Percentiles rank a stretch among this genome's conserved stretches.
phyloP scores from a whole-genome alignment of 2,113 vertebrate species.

The Pontoporia blainvillei region DNA sequence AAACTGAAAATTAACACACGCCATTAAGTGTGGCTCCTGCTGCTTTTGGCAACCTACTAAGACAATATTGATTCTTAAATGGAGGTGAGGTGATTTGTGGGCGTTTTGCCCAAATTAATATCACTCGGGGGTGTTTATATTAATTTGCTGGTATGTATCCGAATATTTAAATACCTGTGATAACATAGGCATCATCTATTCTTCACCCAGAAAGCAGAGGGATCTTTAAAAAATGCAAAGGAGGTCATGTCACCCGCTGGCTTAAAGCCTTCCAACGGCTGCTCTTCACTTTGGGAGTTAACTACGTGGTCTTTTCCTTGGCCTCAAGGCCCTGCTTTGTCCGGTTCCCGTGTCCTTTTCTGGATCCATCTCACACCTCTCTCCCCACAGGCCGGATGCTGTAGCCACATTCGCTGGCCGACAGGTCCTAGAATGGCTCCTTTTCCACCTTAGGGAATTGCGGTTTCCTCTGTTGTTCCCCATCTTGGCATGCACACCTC shows the following conservation, averaged over 20 bases:
- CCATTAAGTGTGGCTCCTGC: not conserved
- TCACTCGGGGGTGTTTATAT: not conserved
- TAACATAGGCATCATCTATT: not conserved
- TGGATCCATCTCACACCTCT: not conserved
- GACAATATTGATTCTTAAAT: not conserved
- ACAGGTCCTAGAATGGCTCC: not conserved
- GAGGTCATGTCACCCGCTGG: not conserved
- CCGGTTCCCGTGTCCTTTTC: not conserved
- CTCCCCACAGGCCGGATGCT: fast-evolving
- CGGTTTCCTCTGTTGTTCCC: not conserved
- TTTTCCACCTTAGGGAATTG: not conserved
- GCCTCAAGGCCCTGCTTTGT: fast-evolving
- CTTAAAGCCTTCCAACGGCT: not conserved
- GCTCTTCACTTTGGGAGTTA: not conserved
- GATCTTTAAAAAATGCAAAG: not conserved
- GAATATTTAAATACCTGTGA: constrained; percentile 16
- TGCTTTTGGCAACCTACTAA: not conserved
- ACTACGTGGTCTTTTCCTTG: not conserved
- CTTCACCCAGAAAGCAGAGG: not conserved
- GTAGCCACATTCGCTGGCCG: not conserved
- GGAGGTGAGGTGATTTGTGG: not conserved
- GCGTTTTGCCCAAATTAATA: not conserved
- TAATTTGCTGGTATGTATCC: not conserved
- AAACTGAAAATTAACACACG: constrained; percentile 47
- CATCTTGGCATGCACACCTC: not conserved